Percentiles rank a stretch among this genome's conserved stretches.
Conservation (phyloP, 2,113 vertebrate genomes). For the Loxodonta africana region DNA sequence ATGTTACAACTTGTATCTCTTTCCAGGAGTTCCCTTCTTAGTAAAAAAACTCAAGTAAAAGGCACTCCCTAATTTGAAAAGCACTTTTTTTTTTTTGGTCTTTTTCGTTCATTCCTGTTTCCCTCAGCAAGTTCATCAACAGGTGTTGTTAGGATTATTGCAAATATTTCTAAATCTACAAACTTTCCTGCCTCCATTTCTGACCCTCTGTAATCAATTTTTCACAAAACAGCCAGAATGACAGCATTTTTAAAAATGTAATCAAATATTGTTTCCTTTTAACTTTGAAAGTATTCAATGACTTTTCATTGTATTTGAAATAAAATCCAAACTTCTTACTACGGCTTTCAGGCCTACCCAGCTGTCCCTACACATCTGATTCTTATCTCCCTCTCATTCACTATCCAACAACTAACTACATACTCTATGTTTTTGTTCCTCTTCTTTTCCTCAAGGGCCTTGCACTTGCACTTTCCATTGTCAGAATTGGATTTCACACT, state of each 20-base stretch:
- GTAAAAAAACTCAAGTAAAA: background rate
- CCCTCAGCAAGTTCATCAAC: background rate
- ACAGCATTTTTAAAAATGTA: background rate
- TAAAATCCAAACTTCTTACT: background rate
- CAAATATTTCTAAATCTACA: background rate
- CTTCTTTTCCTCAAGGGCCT: background rate
- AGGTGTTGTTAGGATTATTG: background rate
- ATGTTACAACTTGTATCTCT: background rate
- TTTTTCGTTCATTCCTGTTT: background rate
- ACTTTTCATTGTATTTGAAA: background rate
- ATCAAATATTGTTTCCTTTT: background rate
- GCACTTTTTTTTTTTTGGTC: background rate
- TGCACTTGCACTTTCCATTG: background rate
- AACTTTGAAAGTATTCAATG: background rate
- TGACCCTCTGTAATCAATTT: background rate
- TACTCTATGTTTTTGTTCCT: background rate
- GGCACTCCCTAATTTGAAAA: background rate
- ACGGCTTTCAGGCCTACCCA: background rate
- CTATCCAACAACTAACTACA: background rate
- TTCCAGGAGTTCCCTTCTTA: background rate
- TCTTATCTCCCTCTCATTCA: background rate
- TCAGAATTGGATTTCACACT: background rate
- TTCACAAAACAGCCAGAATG: background rate
- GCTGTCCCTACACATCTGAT: background rate
- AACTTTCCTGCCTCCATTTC: background rate